Evolutionary conservation across 2,888 invertebrate species (phyloP).

Genomic region (Nowickia ferox): DNA sequence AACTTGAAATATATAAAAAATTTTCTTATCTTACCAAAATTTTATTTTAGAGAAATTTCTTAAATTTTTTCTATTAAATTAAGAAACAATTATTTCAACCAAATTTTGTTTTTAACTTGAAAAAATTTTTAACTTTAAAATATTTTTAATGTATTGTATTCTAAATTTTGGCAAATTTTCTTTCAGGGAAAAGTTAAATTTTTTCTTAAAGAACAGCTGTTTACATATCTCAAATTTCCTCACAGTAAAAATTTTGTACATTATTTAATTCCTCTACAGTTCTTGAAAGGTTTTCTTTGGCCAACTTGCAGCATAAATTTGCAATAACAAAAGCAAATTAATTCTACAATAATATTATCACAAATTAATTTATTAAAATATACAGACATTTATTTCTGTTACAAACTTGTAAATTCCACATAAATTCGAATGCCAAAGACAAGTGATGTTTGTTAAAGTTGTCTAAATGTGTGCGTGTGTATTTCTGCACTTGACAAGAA

Average conservation of each 20-base stretch:
- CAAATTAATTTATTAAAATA: slow-evolving; percentile 51
- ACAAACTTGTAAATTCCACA: slow-evolving; percentile 16
- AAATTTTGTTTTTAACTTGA: too few relatives aligned
- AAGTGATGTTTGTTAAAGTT: slow-evolving; percentile 42
- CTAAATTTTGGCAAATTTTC: background rate
- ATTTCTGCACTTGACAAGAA: slow-evolving; percentile 25
- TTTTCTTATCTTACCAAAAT: too few relatives aligned
- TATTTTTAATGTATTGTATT: background rate
- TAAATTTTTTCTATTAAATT: background rate
- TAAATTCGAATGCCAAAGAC: slow-evolving; percentile 45
- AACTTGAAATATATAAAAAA: too few relatives aligned
- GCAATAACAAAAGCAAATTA: slow-evolving; percentile 53
- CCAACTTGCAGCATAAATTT: slow-evolving; percentile 11
- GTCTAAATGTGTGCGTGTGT: slow-evolving; percentile 2
- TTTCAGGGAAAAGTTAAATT: background rate
- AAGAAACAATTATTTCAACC: too few relatives aligned
- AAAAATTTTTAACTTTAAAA: too few relatives aligned
- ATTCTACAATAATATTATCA: slow-evolving; percentile 57
- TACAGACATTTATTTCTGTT: background rate
- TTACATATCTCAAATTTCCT: background rate
- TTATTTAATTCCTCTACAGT: background rate
- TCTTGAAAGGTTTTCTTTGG: background rate
- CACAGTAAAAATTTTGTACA: background rate
- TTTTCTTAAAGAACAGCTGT: too few relatives aligned
- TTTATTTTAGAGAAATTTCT: background rate